Evolutionary conservation across 1,140 invertebrate genomes (phyloP).

Genomic region (Hypothenemus hampei): DNA sequence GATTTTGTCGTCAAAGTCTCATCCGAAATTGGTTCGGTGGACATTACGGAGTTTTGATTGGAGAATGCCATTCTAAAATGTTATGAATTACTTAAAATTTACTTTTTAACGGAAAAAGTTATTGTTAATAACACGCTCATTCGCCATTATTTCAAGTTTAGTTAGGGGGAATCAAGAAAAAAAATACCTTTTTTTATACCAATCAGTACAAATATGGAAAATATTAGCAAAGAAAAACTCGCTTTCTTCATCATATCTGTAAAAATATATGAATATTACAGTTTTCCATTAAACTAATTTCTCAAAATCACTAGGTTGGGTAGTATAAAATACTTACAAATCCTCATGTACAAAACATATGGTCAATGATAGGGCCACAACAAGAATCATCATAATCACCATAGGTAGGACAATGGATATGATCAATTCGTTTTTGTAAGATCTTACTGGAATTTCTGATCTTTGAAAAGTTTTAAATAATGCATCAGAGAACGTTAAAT

Average conservation of each 20-base stretch:
- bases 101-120: too few species aligned
- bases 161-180: neutral
- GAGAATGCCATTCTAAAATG: too few species aligned
- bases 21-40: too few species aligned
- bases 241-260: constrained; percentile 41
- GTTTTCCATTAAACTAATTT: constrained; percentile 7
- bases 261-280: constrained; percentile 36
- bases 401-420: constrained; percentile 67
- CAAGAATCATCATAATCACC: constrained; percentile 60
- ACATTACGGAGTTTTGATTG: too few species aligned
- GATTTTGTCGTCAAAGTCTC: too few species aligned
- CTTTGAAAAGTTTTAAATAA: constrained; percentile 47
- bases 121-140: too few species aligned
- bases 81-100: too few species aligned
- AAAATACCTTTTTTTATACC: constrained; percentile 30
- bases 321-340: constrained; percentile 59
- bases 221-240: constrained; percentile 43
- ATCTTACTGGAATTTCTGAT: constrained; percentile 59
- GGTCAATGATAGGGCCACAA: constrained; percentile 62
- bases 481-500: too few species aligned
- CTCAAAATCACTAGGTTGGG: constrained; percentile 11
- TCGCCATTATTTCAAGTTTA: too few species aligned
- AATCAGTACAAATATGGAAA: constrained; percentile 45
- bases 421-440: constrained; percentile 65
- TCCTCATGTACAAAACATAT: constrained; percentile 73